Base-by-base conservation (phyloP, 2,888 invertebrate species). In the Hermaeophaga mercurialis region DNA sequence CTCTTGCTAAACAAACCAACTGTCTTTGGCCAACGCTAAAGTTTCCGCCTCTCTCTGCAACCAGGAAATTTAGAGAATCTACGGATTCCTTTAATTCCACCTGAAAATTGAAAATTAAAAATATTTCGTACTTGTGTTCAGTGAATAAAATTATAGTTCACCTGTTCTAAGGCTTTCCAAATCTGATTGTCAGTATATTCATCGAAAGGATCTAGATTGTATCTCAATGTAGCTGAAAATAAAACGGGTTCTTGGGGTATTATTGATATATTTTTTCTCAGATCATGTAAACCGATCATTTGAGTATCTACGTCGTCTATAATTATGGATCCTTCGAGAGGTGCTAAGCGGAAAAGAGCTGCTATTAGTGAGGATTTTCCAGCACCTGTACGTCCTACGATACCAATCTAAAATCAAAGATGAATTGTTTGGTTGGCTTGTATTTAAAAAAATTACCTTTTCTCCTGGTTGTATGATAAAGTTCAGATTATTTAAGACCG, bases 181-280 rank as follows among this genome's bases (percentile, higher is more conserved):
- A 94, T 81, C 14, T 83, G 82, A 0, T 81, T 82, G 67, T 94
- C 94, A 0, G 83, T 81, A 64, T 85, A 86, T 70, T 88, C 85
- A 44, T 85, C 81, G 72, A 93, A 89, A 0, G 94, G 94, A 80
- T 94, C 94, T 71, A 94, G 80, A 77, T 94, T 94, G 72, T 89
- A 86, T 6, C 94, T 82, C 38, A 95, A 76, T 12, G 89, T 87
- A 8, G 90, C 90, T 0, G 90, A 89, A 75, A 95, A 94, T 12
- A 95, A 76, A 17, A 94, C 87, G 0, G 94, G 94, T 71, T 94
- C 94, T 80, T 96, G 96, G 0, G 96, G 96, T 70, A 96, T 96
- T 58, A 96, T 95, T 0, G 95, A 89, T 50, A 96, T 89, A 67
- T 86, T 88, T 50, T 84, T 84, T 45, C 96, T 81, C 19, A 96